Base-by-base conservation (phyloP, 2,113 vertebrate genomes). In the Nothobranchius kuhntae region DNA sequence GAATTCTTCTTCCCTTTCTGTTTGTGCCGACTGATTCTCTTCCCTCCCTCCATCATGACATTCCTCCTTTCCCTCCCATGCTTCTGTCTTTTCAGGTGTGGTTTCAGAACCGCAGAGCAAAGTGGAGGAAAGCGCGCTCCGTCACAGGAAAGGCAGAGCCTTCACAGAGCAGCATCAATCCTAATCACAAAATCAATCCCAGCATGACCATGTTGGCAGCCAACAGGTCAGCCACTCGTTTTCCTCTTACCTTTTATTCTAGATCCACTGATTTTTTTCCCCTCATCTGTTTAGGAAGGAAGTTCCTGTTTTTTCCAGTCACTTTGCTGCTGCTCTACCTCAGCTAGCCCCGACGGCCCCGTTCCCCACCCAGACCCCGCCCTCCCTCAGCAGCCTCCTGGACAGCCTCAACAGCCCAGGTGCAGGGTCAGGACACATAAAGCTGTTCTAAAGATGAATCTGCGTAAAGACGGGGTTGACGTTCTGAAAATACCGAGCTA, bases 41-140 rank as follows among this genome's bases (percentile, higher is more conserved):
- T 42, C 11, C 14, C 2, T 12, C 30, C 1, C 48, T 57, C 67
- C 21, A 21, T 21, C 21, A 21, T 3, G 8, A 30, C 30, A 30
- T 30, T 30, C 30, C 48, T 57, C 67, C n/a, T 15, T 57, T 1
- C 12, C 17, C 61, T 11, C 59, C 35, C 35, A 54, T 55, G 44
- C 51, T 48, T 71, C 53, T 61, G 50, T 75, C 21, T 58, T 30
- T 11, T 45, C 65, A 99, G 97, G 95, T 99, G 42, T 99, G 97
- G 97, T 99, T 99, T 89, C 97, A 99, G 92, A 99, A 99, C 77
- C 96, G 97, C 48, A 83, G 97, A 59, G 97, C 97, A 1, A 99
- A 97, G 83, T 98, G 95, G 96, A 89, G 95, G 4, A 98, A 98
- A 87, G 68, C 66, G 77, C 94, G 92, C 42, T 89, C 82, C 48